Base-by-base conservation (phyloP, 2,888 invertebrate species). In the Ophion obscuratus region DNA sequence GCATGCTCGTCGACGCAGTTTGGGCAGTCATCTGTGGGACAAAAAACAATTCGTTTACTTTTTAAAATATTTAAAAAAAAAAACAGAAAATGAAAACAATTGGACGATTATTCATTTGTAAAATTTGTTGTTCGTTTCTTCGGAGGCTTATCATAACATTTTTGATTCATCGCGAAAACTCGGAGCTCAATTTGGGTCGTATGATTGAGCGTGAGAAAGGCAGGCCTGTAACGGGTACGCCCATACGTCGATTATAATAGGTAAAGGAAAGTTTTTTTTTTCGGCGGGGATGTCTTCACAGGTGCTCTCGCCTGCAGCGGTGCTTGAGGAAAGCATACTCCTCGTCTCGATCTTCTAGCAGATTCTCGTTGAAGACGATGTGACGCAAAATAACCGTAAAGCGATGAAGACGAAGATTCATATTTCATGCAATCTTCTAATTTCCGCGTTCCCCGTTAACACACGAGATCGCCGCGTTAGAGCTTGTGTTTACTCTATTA, bases 1-100 rank as follows among this genome's bases (percentile, higher is more conserved):
- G 92, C 90, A 84, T 96, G 95, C 87, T 98, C 97, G 89, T 97
- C 97, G 87, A 96, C 96, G 93, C 98, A 98, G 92, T 97, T 97
- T 83, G 97, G 96, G 94, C 97, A 98, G 94, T 98, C 95, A 76
- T 94, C 97, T 97, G 95, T 10, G 92, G 92, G 82, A 88, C 84
- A 89, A 82, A 86, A 83, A 83, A 67, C 27, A 59, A 20, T 27
- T 36, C 61, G 61, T 62, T 73, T 59, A 44, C 10, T 67, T 14
- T 20, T 64, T 11, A 47, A 11, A 44, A 20, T 2, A 2, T 7
- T 1, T n/a, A n/a, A 11, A 24, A 24, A 2, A 62, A 40, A 70
- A 47, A 47, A 24, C 4, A 14, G 7, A 11, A 47, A 20, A 24
- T 20, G 36, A n/a, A 5, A 57, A 57, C 24, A 10, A 20, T 17